A percentile compares a stretch with the other conserved stretches of the same genome.
Evolutionary conservation across 2,888 invertebrate genomes (phyloP).

Genomic region (Epistrophe eligans): DNA sequence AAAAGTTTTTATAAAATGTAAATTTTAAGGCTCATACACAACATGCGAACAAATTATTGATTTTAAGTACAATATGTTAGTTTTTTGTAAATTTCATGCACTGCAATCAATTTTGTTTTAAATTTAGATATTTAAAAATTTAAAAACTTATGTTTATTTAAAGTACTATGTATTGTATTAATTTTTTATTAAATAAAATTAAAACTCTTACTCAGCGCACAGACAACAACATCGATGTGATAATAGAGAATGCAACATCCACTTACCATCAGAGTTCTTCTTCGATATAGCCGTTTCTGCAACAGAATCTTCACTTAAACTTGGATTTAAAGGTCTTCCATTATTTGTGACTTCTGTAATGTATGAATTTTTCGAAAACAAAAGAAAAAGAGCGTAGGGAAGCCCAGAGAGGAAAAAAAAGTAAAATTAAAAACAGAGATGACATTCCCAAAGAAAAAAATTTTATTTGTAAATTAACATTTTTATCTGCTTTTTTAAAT

Average conservation of each 20-base stretch:
- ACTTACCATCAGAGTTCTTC: slow-evolving; percentile 94
- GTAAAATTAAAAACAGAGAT: slow-evolving; percentile 15
- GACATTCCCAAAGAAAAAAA: slow-evolving; percentile 50
- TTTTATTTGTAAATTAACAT: not conserved
- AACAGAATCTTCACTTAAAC: slow-evolving; percentile 92
- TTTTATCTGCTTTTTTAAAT: slow-evolving; percentile 20
- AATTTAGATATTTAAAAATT: not conserved
- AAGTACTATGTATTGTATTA: not conserved
- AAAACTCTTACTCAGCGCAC: slow-evolving; percentile 74
- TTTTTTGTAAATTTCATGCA: slow-evolving; percentile 40
- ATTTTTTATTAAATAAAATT: slow-evolving; percentile 24
- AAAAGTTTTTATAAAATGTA: not conserved
- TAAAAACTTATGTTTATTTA: slow-evolving; percentile 16
- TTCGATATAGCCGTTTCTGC: slow-evolving; percentile 91
- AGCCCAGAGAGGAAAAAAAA: slow-evolving; percentile 24
- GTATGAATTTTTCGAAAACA: slow-evolving; percentile 78
- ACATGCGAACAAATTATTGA: slow-evolving; percentile 37
- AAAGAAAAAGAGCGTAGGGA: slow-evolving; percentile 64
- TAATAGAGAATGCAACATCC: slow-evolving; percentile 76
- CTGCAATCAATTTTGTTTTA: slow-evolving; percentile 25
- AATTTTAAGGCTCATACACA: slow-evolving; percentile 14
- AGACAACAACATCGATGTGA: slow-evolving; percentile 77
- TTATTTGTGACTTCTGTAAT: slow-evolving; percentile 85
- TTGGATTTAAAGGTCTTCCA: slow-evolving; percentile 87
- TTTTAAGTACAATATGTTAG: not conserved